Evolutionary conservation across 2,113 vertebrate genomes (phyloP).

Genomic region (Brachyistius frenatus): DNA sequence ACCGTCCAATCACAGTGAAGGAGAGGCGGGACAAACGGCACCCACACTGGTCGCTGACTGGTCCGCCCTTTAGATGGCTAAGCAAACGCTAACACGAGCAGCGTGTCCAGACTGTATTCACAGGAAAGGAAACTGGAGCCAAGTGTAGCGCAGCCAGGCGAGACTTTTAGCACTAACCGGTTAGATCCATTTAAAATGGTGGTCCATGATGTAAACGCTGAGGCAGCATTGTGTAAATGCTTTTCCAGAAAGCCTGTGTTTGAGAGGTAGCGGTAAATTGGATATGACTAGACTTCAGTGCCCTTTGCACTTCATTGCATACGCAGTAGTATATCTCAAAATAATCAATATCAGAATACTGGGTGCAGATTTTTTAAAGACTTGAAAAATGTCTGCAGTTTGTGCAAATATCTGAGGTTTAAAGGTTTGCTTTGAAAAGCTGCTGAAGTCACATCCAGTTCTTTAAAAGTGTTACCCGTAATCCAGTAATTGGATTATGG

Average conservation of each 20-base stretch:
- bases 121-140: no score
- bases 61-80: no score
- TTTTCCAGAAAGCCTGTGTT: not conserved
- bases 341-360: not conserved
- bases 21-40: no score
- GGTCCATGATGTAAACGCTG: no score
- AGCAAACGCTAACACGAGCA: no score
- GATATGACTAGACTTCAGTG: not conserved
- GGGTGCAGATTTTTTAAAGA: slow-evolving; percentile 22
- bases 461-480: slow-evolving; percentile 27
- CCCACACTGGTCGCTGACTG: no score
- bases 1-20: no score
- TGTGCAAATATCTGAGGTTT: slow-evolving; percentile 37
- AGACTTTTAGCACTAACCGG: no score
- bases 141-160: no score
- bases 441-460: slow-evolving; percentile 29
- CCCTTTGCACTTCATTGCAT: slow-evolving; percentile 1
- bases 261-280: slow-evolving; percentile 1
- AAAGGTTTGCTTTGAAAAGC: slow-evolving; percentile 30
- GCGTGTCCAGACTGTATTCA: no score
- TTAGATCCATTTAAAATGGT: no score
- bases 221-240: no score
- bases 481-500: slow-evolving; percentile 49
- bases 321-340: not conserved
- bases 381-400: not conserved